Percentiles rank a stretch among this genome's conserved stretches.
Conservation (phyloP, 2,113 vertebrate genomes). For the Coptodon bakossiorum region DNA sequence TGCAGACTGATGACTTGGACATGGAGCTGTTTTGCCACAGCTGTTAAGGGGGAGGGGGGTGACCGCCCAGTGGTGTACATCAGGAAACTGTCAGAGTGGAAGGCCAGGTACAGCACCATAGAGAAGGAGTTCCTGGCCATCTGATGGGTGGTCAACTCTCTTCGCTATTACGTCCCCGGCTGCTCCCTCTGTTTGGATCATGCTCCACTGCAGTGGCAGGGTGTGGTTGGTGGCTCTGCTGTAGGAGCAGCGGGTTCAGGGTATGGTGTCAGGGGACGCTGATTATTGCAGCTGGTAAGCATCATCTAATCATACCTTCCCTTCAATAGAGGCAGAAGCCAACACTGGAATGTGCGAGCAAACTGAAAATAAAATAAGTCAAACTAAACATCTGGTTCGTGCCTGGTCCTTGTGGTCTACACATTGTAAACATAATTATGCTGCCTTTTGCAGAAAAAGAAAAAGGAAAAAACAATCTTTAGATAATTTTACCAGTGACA, state of each 20-base stretch:
- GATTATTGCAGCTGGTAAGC: not conserved
- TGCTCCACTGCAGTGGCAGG: not conserved
- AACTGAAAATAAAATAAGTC: not conserved
- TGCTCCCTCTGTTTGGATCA: not conserved
- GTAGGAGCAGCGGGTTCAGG: accelerated
- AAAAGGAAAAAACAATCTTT: not conserved
- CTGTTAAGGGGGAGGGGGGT: not conserved
- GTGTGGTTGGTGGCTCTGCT: not conserved
- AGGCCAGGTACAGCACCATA: not conserved
- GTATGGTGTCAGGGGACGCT: not conserved
- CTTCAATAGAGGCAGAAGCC: not conserved
- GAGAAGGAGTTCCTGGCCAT: not conserved
- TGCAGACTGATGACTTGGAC: not conserved
- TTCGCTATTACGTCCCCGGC: not conserved
- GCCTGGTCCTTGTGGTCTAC: not conserved
- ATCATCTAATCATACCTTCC: not conserved
- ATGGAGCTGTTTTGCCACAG: not conserved
- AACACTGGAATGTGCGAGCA: not conserved
- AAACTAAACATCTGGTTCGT: not conserved
- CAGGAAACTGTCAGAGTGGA: not conserved
- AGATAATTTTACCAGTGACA: not conserved
- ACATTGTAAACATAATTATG: not conserved
- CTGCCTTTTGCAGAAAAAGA: not conserved
- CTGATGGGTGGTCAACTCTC: not conserved
- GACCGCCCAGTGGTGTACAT: not conserved